Percentiles rank a stretch among this genome's conserved stretches.
Evolutionary conservation across 2,797 vertebrate genomes (phyloP).

Genomic region (Diplodus puntazzo): DNA sequence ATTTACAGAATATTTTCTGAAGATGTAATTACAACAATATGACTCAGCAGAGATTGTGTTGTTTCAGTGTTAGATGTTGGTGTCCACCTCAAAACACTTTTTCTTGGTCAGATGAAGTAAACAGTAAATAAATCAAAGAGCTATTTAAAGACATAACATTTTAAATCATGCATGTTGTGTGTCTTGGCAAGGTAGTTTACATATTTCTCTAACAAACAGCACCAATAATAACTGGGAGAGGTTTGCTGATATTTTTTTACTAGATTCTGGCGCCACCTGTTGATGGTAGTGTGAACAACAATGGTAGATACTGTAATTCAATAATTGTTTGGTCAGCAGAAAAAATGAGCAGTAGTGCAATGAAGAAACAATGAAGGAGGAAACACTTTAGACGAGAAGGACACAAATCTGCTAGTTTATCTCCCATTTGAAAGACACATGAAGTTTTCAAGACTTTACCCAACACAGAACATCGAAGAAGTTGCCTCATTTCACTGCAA

Average conservation of each 20-base stretch:
- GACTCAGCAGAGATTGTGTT: neutral
- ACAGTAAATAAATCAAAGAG: neutral
- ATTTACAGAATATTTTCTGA: neutral
- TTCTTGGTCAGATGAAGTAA: neutral
- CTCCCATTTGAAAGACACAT: neutral
- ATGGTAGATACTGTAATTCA: neutral
- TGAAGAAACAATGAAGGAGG: neutral
- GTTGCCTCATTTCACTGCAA: neutral
- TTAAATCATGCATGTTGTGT: neutral
- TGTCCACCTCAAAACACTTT: neutral
- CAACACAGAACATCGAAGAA: neutral
- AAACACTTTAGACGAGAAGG: no score
- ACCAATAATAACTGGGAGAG: no score
- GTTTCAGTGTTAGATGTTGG: neutral
- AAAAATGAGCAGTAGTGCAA: neutral
- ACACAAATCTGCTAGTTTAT: neutral
- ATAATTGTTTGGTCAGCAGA: neutral
- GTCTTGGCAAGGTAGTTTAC: neutral
- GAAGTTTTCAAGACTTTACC: neutral
- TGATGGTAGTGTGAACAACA: neutral
- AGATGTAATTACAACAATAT: neutral
- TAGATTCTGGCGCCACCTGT: slow-evolving; percentile 15
- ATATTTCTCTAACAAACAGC: neutral
- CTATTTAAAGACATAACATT: neutral
- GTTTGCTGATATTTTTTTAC: neutral